A percentile compares a stretch with the other conserved stretches of the same genome.
These are phyloP conservation scores for Montipora efflorescens DNA, from an alignment of 64 coral and sea anemone genomes.

Conservation along the genomic window DNA sequence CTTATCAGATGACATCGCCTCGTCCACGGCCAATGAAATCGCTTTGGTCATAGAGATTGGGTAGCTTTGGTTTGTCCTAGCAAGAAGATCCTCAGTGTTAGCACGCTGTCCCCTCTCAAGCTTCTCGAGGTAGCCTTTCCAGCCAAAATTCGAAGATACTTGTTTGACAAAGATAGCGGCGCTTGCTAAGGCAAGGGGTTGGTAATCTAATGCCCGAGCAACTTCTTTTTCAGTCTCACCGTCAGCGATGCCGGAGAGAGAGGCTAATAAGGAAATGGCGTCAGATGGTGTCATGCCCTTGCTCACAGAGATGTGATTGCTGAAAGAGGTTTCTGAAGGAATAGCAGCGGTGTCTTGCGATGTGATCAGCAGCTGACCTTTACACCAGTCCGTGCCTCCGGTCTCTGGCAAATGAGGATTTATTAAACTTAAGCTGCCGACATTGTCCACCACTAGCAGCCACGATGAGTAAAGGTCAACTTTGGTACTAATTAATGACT, in stretches of 20 bases:
- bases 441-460: too few species aligned
- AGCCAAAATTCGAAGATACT: background rate
- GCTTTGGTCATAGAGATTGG: conserved; percentile 4
- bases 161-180: conserved; percentile 33
- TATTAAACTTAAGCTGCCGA: too few species aligned
- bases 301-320: too few species aligned
- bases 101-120: background rate
- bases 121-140: background rate
- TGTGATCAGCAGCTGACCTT: too few species aligned
- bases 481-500: too few species aligned
- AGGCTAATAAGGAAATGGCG: too few species aligned
- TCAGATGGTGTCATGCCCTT: too few species aligned
- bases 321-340: too few species aligned
- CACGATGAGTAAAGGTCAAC: too few species aligned
- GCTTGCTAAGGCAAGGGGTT: conserved; percentile 50
- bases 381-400: too few species aligned
- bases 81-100: background rate
- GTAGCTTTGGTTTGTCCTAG: background rate
- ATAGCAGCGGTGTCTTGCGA: too few species aligned
- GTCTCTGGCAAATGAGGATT: too few species aligned
- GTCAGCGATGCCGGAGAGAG: background rate
- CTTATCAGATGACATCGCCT: background rate
- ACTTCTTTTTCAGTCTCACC: background rate
- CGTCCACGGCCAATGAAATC: background rate
- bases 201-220: conserved; percentile 35